Evolutionary conservation across 2,888 invertebrate species (phyloP), one percentile per base, ranked within the genome.

Genomic region (Hirtodrosophila alboralis): DNA sequence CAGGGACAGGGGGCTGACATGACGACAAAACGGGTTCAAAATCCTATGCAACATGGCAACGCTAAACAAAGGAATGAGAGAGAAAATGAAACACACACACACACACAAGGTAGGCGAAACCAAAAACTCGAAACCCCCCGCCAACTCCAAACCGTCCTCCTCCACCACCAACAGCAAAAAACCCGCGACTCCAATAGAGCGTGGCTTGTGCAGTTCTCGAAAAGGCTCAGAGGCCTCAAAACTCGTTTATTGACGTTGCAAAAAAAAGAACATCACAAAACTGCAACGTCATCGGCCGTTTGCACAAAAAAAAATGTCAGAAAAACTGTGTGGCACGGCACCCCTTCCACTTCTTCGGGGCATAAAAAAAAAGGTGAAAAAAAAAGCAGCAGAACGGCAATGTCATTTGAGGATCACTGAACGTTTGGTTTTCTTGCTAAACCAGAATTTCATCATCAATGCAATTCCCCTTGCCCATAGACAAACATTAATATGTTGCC

Each of bases 41-140:
- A 87, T 87, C 85, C 85, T 85, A 87, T 85, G 84, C 86, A 85
- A 86, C 87, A 85, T 79, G 86, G 78, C 74, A 81, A 85, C 83
- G 53, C 31, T 49, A 48, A 65, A 66, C 38, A 69, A 65, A 61
- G 60, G 54, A 60, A 69, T 72, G 36, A 64, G 36, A 63, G 52
- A 30, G 10, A 41, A 12, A 31, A 26, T 37, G 23, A 26, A 61
- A 40, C 34, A 41, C 10, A 33, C 10, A 45, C 14, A 40, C 31
- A 28, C 10, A 30, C 51, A 53, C 43, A 72, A 86, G 74, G 74
- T 83, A 86, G 83, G 76, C 68, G 83, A 74, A 75, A 75, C 70
- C 9, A 58, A 44, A 75, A 75, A 76, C 76, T 59, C 52, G 61
- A 63, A 64, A 62, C 34, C 30, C 30, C 7, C 14, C 4, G 7